Conservation (phyloP, 2,888 invertebrate species). For the Torymus texanus region DNA sequence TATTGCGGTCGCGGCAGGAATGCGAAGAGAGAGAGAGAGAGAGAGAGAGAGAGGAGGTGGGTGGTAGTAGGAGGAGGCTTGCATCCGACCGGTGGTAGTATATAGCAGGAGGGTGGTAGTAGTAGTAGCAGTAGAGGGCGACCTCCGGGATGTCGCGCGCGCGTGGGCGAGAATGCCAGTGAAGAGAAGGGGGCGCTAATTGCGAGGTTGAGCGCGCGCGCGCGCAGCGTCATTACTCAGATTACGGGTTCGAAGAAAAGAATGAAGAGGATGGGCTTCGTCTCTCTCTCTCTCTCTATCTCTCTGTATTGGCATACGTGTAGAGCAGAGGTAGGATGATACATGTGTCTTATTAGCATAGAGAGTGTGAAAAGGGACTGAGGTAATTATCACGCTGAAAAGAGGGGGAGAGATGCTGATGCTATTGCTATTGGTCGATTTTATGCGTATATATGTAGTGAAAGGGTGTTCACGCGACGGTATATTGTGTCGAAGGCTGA, state of each 20-base stretch:
- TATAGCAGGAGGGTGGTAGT: too few relatives aligned
- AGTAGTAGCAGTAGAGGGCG: too few relatives aligned
- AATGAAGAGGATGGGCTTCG: neutral
- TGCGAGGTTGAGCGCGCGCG: constrained; percentile 31
- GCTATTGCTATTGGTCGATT: too few relatives aligned
- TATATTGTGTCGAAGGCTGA: too few relatives aligned
- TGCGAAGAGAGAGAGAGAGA: constrained; percentile 8
- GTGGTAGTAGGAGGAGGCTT: neutral
- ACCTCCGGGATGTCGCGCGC: too few relatives aligned
- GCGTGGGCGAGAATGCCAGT: constrained; percentile 24
- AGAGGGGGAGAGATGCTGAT: neutral
- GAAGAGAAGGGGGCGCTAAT: constrained; percentile 34
- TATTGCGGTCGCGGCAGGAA: constrained; percentile 43
- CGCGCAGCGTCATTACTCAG: constrained; percentile 41
- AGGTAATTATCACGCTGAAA: too few relatives aligned
- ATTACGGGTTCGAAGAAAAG: constrained; percentile 27
- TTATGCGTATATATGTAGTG: too few relatives aligned
- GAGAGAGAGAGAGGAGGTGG: constrained; percentile 11
- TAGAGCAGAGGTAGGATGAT: neutral
- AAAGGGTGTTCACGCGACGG: too few relatives aligned
- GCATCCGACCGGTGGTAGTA: neutral
- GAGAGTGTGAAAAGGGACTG: too few relatives aligned
- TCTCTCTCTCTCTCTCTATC: too few relatives aligned
- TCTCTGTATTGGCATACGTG: neutral
- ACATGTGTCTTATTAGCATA: constrained; percentile 18